A percentile compares a stretch with the other conserved stretches of the same genome.
Conservation (phyloP, 2,113 vertebrate species). For the Ptyas mucosa region DNA sequence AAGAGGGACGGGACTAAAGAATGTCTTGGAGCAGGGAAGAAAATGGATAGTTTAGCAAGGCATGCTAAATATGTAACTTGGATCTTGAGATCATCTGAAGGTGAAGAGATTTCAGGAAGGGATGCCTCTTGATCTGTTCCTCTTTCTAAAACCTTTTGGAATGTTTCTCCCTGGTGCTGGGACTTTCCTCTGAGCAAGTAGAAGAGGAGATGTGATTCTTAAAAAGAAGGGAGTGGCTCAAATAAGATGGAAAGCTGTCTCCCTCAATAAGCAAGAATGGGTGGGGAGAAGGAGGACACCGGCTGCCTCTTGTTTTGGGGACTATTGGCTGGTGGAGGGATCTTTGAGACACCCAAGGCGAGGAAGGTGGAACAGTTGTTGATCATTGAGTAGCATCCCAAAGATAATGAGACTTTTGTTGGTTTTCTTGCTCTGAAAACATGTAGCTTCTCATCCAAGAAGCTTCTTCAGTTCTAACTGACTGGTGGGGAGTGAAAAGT, state of each 20-base stretch:
- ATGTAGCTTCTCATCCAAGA: no score
- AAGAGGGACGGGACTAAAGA: neutral
- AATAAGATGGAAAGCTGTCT: neutral
- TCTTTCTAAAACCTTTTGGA: neutral
- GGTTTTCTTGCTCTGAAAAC: no score
- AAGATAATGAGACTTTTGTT: no score
- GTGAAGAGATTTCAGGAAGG: neutral
- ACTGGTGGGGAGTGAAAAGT: no score
- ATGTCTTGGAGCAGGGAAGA: conserved; percentile 16
- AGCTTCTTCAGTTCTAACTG: no score
- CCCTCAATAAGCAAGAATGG: neutral
- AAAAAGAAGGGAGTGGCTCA: neutral
- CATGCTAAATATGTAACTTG: neutral
- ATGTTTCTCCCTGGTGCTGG: neutral
- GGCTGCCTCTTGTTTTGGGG: neutral
- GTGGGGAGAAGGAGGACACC: neutral
- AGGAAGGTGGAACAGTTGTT: no score
- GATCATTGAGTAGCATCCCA: neutral
- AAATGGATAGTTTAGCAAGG: conserved; percentile 29
- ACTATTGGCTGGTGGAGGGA: neutral
- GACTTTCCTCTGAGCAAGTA: neutral
- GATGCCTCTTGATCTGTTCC: neutral
- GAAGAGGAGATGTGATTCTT: neutral
- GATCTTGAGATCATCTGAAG: neutral
- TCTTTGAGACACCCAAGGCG: no score